Base-by-base conservation (phyloP, 1,140 invertebrate genomes). In the Brachionus plicatilis region DNA sequence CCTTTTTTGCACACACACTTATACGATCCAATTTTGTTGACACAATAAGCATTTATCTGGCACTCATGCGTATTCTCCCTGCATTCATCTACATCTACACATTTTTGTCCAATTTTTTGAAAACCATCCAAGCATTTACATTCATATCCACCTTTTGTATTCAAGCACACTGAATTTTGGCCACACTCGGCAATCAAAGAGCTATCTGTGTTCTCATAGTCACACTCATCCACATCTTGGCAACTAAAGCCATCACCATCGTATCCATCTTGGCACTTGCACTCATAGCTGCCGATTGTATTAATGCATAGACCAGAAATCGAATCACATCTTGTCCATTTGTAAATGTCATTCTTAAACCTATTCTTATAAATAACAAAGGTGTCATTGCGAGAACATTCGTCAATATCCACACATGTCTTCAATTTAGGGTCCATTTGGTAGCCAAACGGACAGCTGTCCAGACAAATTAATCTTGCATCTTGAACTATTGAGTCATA, bases 261-360 rank as follows among this genome's bases (percentile, higher is more conserved):
- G 84, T 87, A 86, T 41, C 88, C 88, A 2, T 79, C 84, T n/a
- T 87, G 87, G 85, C 89, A 90, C 20, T 86, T 85, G 86, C 89
- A 90, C 14, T 85, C 84, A 85, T 86, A 90, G 3, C 89, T 89
- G 0, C 89, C 89, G 3, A 89, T 83, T 8, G 88, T 89, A 85
- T 90, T 90, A 14, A 89, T 84, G 85, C 89, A 90, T 9, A 86
- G 79, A 24, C 68, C 68, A 43, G 12, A 72, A 43, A 43, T 43
- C 1, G 17, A n/a, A 45, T 72, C 68, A 72, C 68, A 72, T 43
- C 41, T 72, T 72, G 2, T 72, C 68, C 68, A 72, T 43, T 72
- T 72, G 17, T 72, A 72, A 8, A 72, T 72, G 9, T 72, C 68
- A 72, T 43, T 72, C 20, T 43, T 41, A 41, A 72, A 72, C 9